phyloP scores from a whole-genome alignment of 30 jellyfish, hydroid and myxozoan species.

The Aurelia coerulea region DNA sequence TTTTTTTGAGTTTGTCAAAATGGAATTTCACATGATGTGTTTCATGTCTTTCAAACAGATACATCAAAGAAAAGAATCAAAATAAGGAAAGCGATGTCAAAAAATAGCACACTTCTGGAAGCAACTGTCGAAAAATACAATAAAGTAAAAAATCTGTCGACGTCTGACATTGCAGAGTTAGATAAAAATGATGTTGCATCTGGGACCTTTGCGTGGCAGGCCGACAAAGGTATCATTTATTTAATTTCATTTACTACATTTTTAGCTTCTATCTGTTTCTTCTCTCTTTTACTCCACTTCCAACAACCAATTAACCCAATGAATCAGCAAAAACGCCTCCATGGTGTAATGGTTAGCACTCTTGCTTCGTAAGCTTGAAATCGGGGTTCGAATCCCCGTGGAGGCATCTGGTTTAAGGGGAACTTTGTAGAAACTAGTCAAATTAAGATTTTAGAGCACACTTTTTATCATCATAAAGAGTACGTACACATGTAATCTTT shows the following conservation, averaged over 20 bases:
- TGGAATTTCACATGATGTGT: not conserved
- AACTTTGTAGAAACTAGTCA: too few relatives aligned
- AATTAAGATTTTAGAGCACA: too few relatives aligned
- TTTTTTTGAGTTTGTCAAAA: too few relatives aligned
- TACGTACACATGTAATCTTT: too few relatives aligned
- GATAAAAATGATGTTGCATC: not conserved
- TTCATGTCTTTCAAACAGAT: not conserved
- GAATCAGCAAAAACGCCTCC: not conserved
- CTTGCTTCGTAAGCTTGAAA: conserved; percentile 18
- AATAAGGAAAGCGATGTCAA: conserved; percentile 4
- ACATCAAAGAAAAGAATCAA: conserved; percentile 11
- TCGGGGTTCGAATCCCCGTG: conserved; percentile 45
- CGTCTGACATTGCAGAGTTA: not conserved
- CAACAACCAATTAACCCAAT: not conserved
- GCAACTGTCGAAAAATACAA: conserved; percentile 2
- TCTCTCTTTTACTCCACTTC: not conserved
- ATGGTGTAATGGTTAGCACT: conserved; percentile 26
- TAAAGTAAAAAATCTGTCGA: not conserved
- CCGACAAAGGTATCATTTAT: not conserved
- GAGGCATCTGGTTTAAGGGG: not conserved
- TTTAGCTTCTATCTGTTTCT: not conserved
- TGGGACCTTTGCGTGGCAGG: conserved; percentile 12
- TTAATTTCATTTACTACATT: not conserved
- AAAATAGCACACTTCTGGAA: not conserved
- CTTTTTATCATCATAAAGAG: too few relatives aligned